A percentile compares a stretch with the other conserved stretches of the same genome.
phyloP scores from a whole-genome alignment of 2,113 vertebrate species.

The Oreocharis arfaki region DNA sequence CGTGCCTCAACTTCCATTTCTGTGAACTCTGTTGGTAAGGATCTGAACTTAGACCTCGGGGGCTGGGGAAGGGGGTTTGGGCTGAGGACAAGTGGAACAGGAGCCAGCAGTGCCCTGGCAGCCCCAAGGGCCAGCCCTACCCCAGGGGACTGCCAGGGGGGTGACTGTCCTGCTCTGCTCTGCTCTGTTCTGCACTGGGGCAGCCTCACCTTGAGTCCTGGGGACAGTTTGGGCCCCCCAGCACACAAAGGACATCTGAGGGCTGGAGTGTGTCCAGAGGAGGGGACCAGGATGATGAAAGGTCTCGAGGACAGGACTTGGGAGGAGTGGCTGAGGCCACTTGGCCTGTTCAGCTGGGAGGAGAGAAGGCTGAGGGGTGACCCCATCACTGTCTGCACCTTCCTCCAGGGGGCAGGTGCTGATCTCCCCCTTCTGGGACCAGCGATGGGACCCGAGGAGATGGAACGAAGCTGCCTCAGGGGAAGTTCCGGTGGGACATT shows the following conservation, averaged over 20 bases:
- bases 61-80: neutral
- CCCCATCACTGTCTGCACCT: neutral
- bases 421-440: neutral
- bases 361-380: neutral
- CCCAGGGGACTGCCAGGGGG: too few relatives aligned
- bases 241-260: neutral
- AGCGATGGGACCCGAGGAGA: neutral
- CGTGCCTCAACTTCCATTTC: neutral
- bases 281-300: neutral
- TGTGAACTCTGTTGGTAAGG: neutral
- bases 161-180: neutral
- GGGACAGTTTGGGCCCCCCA: neutral
- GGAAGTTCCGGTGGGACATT: neutral
- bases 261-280: neutral
- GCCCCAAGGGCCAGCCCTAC: too few relatives aligned
- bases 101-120: neutral
- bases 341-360: neutral
- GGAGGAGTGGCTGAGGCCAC: neutral
- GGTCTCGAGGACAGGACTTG: neutral
- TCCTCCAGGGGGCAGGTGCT: neutral
- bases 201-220: neutral
- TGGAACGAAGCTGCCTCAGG: neutral
- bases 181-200: neutral
- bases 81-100: too few relatives aligned
- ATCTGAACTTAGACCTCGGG: rapidly evolving